phyloP scores from a whole-genome alignment of 2,113 vertebrate species.

The Ursus arctos region DNA sequence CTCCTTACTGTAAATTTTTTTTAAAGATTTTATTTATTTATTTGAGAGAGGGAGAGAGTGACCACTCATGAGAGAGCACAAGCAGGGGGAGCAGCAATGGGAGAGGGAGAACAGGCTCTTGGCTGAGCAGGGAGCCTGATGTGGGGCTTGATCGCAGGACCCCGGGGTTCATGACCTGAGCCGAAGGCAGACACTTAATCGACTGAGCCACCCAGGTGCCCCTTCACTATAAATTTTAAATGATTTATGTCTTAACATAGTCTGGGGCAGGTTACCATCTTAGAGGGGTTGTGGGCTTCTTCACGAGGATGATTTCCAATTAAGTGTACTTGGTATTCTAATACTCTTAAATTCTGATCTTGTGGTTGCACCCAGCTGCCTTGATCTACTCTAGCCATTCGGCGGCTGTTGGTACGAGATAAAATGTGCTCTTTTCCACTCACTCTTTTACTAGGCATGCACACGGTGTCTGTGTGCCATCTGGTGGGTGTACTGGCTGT shows the following conservation, averaged over 20 bases:
- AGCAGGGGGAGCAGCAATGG: no score
- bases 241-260: not conserved
- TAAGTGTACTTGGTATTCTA: not conserved
- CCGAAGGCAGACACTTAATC: not conserved
- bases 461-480: constrained; percentile 36
- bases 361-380: constrained; percentile 65
- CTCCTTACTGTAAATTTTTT: not conserved
- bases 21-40: not conserved
- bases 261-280: not conserved
- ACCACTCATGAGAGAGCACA: no score
- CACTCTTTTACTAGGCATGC: not conserved
- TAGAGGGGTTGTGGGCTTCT: not conserved
- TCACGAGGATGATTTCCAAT: not conserved
- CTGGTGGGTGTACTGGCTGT: constrained; percentile 30
- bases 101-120: no score
- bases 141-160: not conserved
- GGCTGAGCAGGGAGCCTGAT: not conserved
- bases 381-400: constrained; percentile 75
- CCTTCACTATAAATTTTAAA: not conserved
- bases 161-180: not conserved
- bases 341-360: constrained; percentile 27
- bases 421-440: constrained; percentile 72
- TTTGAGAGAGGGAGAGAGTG: no score
- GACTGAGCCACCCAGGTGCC: not conserved
- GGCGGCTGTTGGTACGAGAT: constrained; percentile 73